Evolutionary conservation across 1,140 invertebrate genomes (phyloP).

Genomic region (Euwallacea similis): DNA sequence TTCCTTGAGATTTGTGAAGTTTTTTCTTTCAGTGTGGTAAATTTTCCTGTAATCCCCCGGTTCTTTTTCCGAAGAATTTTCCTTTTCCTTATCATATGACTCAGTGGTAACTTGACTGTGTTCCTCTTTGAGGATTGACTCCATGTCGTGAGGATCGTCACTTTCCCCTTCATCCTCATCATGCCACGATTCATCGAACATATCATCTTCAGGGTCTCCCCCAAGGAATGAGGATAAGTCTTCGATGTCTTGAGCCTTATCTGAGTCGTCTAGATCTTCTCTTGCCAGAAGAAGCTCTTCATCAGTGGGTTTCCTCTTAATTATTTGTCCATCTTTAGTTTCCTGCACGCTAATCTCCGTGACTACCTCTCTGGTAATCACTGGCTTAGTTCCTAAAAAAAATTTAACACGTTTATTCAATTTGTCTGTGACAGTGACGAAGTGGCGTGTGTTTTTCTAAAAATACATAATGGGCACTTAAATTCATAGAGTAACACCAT

Average conservation of each 20-base stretch:
- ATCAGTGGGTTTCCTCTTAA: constrained; percentile 27
- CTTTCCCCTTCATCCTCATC: constrained; percentile 9
- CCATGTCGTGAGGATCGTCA: constrained; percentile 21
- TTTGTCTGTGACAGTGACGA: constrained; percentile 4
- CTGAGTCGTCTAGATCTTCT: background rate
- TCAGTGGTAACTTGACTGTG: background rate
- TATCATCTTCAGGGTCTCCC: background rate
- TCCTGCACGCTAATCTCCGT: constrained; percentile 33
- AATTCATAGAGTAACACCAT: background rate
- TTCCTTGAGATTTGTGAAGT: constrained; percentile 26
- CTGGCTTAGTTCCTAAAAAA: background rate
- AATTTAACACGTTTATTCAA: background rate
- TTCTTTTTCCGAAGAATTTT: background rate
- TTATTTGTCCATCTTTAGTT: constrained; percentile 21
- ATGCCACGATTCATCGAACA: background rate
- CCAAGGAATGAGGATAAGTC: constrained; percentile 10
- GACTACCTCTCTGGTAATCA: constrained; percentile 6
- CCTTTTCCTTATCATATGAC: background rate
- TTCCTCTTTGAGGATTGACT: constrained; percentile 14
- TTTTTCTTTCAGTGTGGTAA: constrained; percentile 16
- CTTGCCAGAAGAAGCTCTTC: constrained; percentile 13
- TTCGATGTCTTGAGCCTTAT: constrained; percentile 10
- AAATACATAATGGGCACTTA: background rate
- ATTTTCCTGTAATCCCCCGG: constrained; percentile 24
- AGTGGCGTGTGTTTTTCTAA: background rate